phyloP scores from a whole-genome alignment of 2,797 vertebrate genomes.

The Staurois parvus region DNA sequence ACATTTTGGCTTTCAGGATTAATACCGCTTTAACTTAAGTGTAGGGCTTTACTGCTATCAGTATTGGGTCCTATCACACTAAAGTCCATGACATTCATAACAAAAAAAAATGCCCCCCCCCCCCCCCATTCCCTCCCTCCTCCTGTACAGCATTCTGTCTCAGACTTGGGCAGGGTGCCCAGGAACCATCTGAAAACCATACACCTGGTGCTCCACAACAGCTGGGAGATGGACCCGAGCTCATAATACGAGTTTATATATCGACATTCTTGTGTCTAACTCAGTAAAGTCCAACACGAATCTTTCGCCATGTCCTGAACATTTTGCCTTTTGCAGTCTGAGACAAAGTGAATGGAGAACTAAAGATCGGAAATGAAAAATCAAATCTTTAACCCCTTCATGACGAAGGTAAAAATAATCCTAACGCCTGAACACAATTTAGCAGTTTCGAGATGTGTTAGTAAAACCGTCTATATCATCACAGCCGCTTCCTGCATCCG shows the following conservation, averaged over 20 bases:
- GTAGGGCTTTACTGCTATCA: too few species aligned
- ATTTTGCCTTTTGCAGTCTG: too few species aligned
- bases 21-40: too few species aligned
- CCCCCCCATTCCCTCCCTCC: background rate
- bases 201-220: background rate
- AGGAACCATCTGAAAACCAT: background rate
- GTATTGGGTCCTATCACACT: too few species aligned
- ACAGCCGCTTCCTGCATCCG: too few species aligned
- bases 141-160: background rate
- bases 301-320: slow-evolving; percentile 1
- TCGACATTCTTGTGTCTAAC: slow-evolving; percentile 21
- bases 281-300: slow-evolving; percentile 5
- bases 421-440: too few species aligned
- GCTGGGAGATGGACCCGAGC: background rate
- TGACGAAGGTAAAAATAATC: too few species aligned
- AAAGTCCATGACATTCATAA: background rate
- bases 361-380: slow-evolving; percentile 25
- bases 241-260: slow-evolving; percentile 7
- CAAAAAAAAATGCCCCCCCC: background rate
- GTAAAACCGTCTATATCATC: too few species aligned
- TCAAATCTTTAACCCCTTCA: background rate
- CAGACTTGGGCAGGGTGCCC: too few species aligned
- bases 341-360: slow-evolving; percentile 9
- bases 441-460: too few species aligned
- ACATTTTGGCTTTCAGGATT: too few species aligned